Evolutionary conservation across 2,113 vertebrate species (phyloP).

Genomic region (Triplophysa siluroides): DNA sequence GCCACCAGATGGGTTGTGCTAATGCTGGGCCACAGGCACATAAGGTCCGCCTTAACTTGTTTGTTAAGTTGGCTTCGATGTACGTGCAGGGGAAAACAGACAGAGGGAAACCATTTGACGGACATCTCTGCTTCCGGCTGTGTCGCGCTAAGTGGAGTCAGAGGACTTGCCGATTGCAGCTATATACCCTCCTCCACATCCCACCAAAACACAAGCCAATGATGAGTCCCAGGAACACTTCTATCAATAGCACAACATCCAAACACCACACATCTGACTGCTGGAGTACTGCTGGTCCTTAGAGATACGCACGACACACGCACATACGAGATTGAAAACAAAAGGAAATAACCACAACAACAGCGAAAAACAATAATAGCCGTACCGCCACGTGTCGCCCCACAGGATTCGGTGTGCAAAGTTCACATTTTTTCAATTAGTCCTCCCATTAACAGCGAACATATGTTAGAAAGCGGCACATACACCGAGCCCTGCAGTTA

Average conservation of each 20-base stretch:
- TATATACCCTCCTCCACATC: not conserved
- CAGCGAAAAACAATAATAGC: not conserved
- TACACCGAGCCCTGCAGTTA: slow-evolving; percentile 60
- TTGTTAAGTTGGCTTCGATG: slow-evolving; percentile 6
- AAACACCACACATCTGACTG: not conserved
- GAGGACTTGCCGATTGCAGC: not conserved
- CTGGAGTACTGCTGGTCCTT: not conserved
- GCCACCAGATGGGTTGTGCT: slow-evolving; percentile 56
- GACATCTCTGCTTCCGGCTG: not conserved
- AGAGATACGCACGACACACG: not conserved
- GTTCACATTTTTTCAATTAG: slow-evolving; percentile 17
- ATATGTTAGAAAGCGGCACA: slow-evolving; percentile 46
- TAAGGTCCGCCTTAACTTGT: slow-evolving; percentile 30
- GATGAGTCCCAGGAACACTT: not conserved
- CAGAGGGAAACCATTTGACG: not conserved
- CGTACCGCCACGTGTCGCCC: not conserved
- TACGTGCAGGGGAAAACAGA: not conserved
- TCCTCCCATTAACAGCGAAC: not conserved
- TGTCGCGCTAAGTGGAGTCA: not conserved
- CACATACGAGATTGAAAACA: not conserved
- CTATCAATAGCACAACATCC: slow-evolving; percentile 10
- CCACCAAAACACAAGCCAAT: not conserved
- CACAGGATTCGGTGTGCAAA: not conserved
- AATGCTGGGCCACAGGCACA: slow-evolving; percentile 36
- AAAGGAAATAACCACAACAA: not conserved